Base-by-base conservation (phyloP, 2,888 invertebrate genomes). In the Euplexia lucipara region DNA sequence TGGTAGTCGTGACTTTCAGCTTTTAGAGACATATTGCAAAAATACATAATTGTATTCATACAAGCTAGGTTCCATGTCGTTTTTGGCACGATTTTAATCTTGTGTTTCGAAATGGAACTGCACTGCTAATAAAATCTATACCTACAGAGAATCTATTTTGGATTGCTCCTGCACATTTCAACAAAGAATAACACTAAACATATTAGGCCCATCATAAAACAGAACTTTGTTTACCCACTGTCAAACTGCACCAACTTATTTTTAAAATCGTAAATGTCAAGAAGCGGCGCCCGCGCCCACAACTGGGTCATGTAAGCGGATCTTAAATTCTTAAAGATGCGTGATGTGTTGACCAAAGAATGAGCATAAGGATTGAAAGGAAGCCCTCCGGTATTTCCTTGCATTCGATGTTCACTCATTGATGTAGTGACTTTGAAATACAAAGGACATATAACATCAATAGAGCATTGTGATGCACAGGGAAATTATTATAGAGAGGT, bases 201-300 rank as follows among this genome's bases (percentile, higher is more conserved):
- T 66, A 69, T 57, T 42, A 49, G 62, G 41, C 39, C 32, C 37
- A 59, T 62, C 49, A 74, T 72, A 73, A 78, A 73, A 49, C 58
- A 61, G 57, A 49, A 42, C 64, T 53, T 70, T 81, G 79, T 81
- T 81, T 81, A 81, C 78, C 51, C 57, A 42, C 75, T 73, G 79
- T 78, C 79, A 75, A 70, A 75, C 64, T 48, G 67, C 70, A 68
- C 45, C 41, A 56, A 68, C 67, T 80, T 83, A 81, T 81, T 83
- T 83, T 82, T 81, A 78, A 74, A 74, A 69, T 58, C 63, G 67
- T 82, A 80, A 82, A 79, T 83, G 83, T 80, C 83, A 83, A 75
- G 74, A 77, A 61, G 58, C 72, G 47, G 53, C 58, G 63, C 65
- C n/a, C n/a, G 56, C 65, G 37, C 22, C 66, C 61, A 56, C 58